Evolutionary conservation across 1,140 invertebrate genomes (phyloP).

Genomic region (Caenorhabditis tropicalis): DNA sequence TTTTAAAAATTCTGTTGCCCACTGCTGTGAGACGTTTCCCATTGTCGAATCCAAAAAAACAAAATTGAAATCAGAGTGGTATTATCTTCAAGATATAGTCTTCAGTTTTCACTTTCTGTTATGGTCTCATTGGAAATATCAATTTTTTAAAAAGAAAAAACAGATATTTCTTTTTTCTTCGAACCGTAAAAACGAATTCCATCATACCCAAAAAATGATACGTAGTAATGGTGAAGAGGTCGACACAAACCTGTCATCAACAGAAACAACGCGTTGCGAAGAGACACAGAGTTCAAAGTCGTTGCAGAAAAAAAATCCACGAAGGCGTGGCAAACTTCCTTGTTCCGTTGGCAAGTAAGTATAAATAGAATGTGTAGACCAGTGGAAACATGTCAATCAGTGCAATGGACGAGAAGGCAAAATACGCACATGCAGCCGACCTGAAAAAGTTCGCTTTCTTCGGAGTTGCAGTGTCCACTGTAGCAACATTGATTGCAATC

Average conservation of each 20-base stretch:
- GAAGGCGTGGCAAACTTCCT: slow-evolving; percentile 33
- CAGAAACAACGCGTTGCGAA: background rate
- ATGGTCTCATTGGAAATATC: background rate
- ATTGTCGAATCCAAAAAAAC: too few relatives aligned
- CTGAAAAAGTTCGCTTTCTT: slow-evolving; percentile 61
- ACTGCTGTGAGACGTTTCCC: too few relatives aligned
- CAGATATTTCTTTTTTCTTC: background rate
- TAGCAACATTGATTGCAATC: slow-evolving; percentile 61
- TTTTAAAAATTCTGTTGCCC: too few relatives aligned
- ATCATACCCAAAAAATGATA: slow-evolving; percentile 34
- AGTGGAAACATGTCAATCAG: background rate
- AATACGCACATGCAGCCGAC: slow-evolving; percentile 47
- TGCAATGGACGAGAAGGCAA: slow-evolving; percentile 22
- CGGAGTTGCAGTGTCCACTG: slow-evolving; percentile 62
- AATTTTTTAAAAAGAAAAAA: slow-evolving; percentile 14
- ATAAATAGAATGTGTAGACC: background rate
- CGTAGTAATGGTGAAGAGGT: slow-evolving; percentile 13
- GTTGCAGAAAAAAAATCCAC: slow-evolving; percentile 27
- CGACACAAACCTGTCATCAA: slow-evolving; percentile 5
- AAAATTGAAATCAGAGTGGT: background rate
- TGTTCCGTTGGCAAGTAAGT: slow-evolving; percentile 30
- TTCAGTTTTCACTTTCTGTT: background rate
- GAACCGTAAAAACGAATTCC: slow-evolving; percentile 12
- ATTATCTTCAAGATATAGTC: background rate
- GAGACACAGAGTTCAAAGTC: background rate